Evolutionary conservation across 1,140 invertebrate species (phyloP), one percentile per base, ranked within the genome.

Genomic region (Euura saliciscinereae): DNA sequence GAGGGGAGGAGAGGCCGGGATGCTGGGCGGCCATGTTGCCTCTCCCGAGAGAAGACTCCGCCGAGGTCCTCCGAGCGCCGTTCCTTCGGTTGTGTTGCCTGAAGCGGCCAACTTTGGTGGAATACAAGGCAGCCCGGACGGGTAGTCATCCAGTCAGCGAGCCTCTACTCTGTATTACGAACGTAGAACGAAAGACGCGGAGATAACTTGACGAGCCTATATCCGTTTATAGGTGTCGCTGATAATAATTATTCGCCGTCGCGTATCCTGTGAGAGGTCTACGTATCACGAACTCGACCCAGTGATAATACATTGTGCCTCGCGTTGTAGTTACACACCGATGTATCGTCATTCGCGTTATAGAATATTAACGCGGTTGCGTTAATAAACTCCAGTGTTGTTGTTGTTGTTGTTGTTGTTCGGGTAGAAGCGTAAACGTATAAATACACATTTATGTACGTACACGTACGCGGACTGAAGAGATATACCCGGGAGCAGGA

Each of bases 1-100:
- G 77, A 78, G 76, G 79, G 79, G 80, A 79, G 80, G 79, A 80
- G 76, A 77, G 76, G 77, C 65, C 75, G 78, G 83, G 83, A 85
- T 85, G 85, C 84, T 85, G 85, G 82, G 82, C 84, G 83, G 84
- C 77, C 75, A 75, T 73, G 77, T 76, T 67, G 77, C 76, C 76
- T 85, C 80, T 76, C 80, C 77, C 83, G 84, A 84, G 85, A 85
- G 84, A 84, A 59, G 51, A 86, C 84, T 86, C 84, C 83, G 84
- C 78, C 79, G 82, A 82, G 84, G 82, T 80, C 51, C 51, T 59
- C 78, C 78, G 83, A 84, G 84, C 81, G 81, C 82, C 79, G 79
- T 73, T 79, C 80, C 76, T 85, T 84, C 82, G 84, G 83, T 85
- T 83, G 51, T 59, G 81, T 83, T 83, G 76, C 80, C 83, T 83